Percentiles rank a stretch among this genome's conserved stretches.
Evolutionary conservation across 2,888 invertebrate genomes (phyloP).

Genomic region (Exocentrus adspersus): DNA sequence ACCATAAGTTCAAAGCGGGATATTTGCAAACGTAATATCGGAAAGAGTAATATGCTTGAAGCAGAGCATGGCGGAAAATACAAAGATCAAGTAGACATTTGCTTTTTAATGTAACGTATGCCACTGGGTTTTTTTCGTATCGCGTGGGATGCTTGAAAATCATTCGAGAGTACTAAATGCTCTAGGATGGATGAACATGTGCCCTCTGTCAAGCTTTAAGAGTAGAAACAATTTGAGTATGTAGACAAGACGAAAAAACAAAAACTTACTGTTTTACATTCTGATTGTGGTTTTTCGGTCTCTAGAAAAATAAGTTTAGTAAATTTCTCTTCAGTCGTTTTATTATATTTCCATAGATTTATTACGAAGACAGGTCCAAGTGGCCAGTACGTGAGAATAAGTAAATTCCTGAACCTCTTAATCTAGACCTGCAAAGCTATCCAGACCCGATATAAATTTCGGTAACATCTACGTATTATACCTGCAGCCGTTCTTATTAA

Average conservation of each 20-base stretch:
- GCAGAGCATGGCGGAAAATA: background rate
- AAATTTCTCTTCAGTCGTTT: no score
- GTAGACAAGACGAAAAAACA: no score
- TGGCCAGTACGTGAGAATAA: no score
- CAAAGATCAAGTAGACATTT: background rate
- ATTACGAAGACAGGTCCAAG: no score
- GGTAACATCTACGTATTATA: constrained; percentile 42
- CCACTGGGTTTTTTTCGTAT: background rate
- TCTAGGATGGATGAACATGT: no score
- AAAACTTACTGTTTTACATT: no score
- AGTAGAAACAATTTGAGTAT: no score
- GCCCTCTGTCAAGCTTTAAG: no score
- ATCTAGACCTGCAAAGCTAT: background rate
- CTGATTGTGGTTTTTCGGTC: no score
- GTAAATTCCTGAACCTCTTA: background rate
- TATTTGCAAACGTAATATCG: background rate
- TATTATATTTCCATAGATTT: no score
- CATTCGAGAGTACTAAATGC: background rate
- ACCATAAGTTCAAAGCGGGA: background rate
- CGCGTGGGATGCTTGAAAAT: background rate
- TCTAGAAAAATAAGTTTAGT: no score
- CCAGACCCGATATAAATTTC: constrained; percentile 4
- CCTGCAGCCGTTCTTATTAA: constrained; percentile 56
- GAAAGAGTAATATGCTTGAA: background rate
- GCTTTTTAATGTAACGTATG: background rate